Percentiles rank a stretch among this genome's conserved stretches.
Evolutionary conservation across 2,113 vertebrate species (phyloP).

Genomic region (Chloroceryle aenea): DNA sequence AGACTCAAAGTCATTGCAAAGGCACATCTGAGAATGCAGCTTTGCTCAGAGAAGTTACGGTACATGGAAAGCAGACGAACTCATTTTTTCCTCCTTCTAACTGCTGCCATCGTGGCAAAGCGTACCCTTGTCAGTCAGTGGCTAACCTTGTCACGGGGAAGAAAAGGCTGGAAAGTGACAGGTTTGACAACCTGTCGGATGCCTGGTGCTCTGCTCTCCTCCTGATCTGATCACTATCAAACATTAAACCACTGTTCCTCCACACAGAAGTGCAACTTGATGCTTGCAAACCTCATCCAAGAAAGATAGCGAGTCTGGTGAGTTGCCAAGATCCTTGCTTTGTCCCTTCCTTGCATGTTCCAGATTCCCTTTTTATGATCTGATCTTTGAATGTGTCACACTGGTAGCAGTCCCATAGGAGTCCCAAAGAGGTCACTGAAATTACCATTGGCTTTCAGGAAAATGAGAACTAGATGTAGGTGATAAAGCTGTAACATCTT

Average conservation of each 20-base stretch:
- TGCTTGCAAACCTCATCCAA: constrained; percentile 55
- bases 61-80: neutral
- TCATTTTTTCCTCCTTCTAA: constrained; percentile 26
- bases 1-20: constrained; percentile 45
- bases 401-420: neutral
- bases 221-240: constrained; percentile 73
- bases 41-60: neutral
- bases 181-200: constrained; percentile 73
- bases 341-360: neutral
- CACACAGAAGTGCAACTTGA: constrained; percentile 61
- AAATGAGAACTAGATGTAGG: neutral
- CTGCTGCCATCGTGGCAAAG: constrained; percentile 35
- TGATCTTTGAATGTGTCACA: neutral
- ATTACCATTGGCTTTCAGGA: neutral
- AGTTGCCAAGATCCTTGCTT: constrained; percentile 56
- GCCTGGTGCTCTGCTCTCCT: constrained; percentile 67
- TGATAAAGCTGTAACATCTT: neutral
- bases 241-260: constrained; percentile 65
- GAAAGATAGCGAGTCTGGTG: constrained; percentile 39
- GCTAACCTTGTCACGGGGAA: constrained; percentile 78
- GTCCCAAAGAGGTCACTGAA: neutral
- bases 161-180: constrained; percentile 70
- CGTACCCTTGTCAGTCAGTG: constrained; percentile 69
- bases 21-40: neutral
- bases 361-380: neutral